phyloP scores from a whole-genome alignment of 2,797 vertebrate genomes.

The Semotilus atromaculatus region DNA sequence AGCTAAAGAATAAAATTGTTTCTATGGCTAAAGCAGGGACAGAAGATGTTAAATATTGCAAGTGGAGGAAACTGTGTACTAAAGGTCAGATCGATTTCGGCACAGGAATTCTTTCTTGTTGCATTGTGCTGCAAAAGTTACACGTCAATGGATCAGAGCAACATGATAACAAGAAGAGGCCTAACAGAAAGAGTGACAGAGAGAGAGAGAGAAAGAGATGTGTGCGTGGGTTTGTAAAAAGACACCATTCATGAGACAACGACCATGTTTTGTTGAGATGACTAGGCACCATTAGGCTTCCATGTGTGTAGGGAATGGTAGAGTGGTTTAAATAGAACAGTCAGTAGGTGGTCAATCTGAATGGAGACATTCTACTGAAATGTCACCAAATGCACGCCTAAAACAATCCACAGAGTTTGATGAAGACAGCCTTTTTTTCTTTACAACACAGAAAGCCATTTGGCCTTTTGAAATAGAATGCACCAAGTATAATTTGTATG shows the following conservation, averaged over 20 bases:
- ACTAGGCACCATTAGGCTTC: conserved; percentile 28
- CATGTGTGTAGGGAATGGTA: conserved; percentile 35
- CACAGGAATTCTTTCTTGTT: conserved; percentile 16
- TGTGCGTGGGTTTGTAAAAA: conserved; percentile 36
- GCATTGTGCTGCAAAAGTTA: conserved; percentile 20
- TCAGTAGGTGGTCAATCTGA: conserved; percentile 46
- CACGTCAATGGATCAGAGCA: background rate
- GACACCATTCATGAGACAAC: conserved; percentile 40
- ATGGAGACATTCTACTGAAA: conserved; percentile 50
- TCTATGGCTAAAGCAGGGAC: background rate
- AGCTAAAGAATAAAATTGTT: background rate
- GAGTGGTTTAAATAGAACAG: conserved; percentile 39
- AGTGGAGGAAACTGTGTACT: background rate
- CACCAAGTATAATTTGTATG: background rate
- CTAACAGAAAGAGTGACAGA: background rate
- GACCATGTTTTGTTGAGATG: conserved; percentile 47
- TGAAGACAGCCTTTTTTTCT: background rate
- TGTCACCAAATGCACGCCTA: conserved; percentile 18
- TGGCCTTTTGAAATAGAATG: background rate
- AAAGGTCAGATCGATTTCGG: background rate
- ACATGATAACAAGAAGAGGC: conserved; percentile 15
- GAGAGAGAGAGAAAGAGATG: background rate
- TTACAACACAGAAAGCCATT: background rate
- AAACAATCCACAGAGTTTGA: conserved; percentile 19
- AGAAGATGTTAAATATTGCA: conserved; percentile 14